These are phyloP conservation scores for Oostethus manadensis DNA, from an alignment of 2,113 vertebrate genomes.

Conservation along the genomic window DNA sequence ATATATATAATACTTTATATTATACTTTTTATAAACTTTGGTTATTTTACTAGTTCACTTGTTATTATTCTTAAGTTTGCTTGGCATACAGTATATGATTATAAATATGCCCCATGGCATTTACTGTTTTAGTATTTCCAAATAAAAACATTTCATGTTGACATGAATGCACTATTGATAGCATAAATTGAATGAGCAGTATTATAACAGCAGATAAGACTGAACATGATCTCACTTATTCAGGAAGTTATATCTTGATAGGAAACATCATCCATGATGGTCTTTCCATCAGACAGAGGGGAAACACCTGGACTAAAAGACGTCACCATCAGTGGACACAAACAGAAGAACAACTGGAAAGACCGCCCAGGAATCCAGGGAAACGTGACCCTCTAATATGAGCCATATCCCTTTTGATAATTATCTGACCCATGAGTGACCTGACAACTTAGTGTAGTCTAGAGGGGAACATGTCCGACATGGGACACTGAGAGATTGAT, in stretches of 20 bases:
- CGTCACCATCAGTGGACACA: conserved; percentile 58
- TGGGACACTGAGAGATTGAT: conserved; percentile 31
- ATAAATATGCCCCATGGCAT: too few relatives aligned
- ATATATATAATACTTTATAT: too few relatives aligned
- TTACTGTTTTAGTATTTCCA: background rate
- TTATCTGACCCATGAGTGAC: conserved; percentile 26
- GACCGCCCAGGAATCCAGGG: conserved; percentile 46
- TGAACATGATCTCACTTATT: conserved; percentile 22
- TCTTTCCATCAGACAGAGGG: conserved; percentile 57
- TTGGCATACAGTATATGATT: too few relatives aligned
- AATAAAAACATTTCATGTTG: background rate
- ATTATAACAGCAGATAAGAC: background rate
- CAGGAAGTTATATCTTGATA: conserved; percentile 64
- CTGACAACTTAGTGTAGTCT: background rate
- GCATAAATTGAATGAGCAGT: background rate
- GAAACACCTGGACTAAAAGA: conserved; percentile 74
- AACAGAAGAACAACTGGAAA: conserved; percentile 69
- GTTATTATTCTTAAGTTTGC: too few relatives aligned
- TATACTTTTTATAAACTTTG: too few relatives aligned
- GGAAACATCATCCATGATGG: conserved; percentile 54
- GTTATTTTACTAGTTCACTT: too few relatives aligned
- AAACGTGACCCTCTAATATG: conserved; percentile 30
- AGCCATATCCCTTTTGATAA: conserved; percentile 22
- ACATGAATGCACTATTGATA: background rate
- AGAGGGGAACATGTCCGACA: conserved; percentile 20